Percentiles rank a stretch among this genome's conserved stretches.
phyloP scores from a whole-genome alignment of 2,113 vertebrate genomes.

The Crotalus viridis region DNA sequence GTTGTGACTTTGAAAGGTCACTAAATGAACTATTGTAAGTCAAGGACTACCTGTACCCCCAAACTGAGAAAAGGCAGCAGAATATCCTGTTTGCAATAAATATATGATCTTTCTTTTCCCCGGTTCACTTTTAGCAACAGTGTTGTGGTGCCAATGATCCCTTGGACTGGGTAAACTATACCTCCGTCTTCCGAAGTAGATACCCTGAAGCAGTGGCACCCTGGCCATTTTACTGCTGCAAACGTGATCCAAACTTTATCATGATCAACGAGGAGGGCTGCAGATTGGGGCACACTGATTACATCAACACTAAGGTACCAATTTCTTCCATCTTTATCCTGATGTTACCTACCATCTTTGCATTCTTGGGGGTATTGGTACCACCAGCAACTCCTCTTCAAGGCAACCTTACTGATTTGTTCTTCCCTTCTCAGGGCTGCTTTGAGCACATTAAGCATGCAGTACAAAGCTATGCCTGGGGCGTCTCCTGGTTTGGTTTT shows the following conservation, averaged over 20 bases:
- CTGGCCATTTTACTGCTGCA: slow-evolving; percentile 76
- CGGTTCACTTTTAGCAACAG: slow-evolving; percentile 54
- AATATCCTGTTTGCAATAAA: neutral
- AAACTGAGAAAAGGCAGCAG: neutral
- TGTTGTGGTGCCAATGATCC: slow-evolving; percentile 74
- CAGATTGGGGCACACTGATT: slow-evolving; percentile 52
- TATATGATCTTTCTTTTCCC: neutral
- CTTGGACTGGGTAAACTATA: slow-evolving; percentile 74
- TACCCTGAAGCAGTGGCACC: slow-evolving; percentile 44
- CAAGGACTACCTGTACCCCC: neutral
- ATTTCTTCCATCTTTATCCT: no score
- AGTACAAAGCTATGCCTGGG: slow-evolving; percentile 76
- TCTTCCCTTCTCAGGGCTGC: slow-evolving; percentile 67
- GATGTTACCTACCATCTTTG: neutral
- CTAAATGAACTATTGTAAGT: no score
- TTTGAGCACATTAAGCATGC: slow-evolving; percentile 70
- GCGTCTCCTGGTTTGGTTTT: slow-evolving; percentile 79
- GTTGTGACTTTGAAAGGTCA: no score
- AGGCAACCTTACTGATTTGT: neutral
- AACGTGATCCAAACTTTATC: slow-evolving; percentile 57
- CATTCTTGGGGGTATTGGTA: neutral
- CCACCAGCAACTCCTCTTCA: neutral
- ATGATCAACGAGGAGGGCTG: slow-evolving; percentile 60
- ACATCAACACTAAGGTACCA: slow-evolving; percentile 65
- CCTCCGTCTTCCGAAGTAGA: slow-evolving; percentile 60